phyloP scores from a whole-genome alignment of 2,888 invertebrate species.

The Mesodorylaimus sp. region DNA sequence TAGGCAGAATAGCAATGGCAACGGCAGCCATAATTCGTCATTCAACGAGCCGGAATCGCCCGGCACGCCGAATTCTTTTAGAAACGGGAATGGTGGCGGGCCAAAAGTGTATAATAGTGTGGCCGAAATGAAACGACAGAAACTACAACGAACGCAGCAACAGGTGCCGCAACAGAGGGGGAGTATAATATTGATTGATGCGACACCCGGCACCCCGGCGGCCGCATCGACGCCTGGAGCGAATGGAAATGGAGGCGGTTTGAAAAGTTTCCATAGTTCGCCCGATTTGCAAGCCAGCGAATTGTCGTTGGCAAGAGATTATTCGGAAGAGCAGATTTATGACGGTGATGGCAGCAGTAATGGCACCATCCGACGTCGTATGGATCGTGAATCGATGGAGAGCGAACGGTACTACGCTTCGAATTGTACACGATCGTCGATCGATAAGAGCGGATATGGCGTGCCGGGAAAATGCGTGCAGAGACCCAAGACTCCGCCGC shows the following conservation, averaged over 20 bases:
- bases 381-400: neutral
- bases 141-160: constrained; percentile 38
- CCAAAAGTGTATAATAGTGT: constrained; percentile 65
- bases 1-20: constrained; percentile 51
- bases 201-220: too few species aligned
- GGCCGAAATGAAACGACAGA: constrained; percentile 76
- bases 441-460: neutral
- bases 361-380: neutral
- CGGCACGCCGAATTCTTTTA: neutral
- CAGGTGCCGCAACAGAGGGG: constrained; percentile 8
- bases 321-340: neutral
- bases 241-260: too few species aligned
- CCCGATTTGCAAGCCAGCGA: constrained; percentile 18
- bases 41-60: neutral
- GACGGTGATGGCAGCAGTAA: neutral
- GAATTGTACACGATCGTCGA: neutral
- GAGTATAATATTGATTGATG: too few species aligned
- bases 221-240: too few species aligned
- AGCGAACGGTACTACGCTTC: neutral
- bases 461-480: neutral
- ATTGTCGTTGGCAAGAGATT: constrained; percentile 12
- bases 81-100: neutral
- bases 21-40: constrained; percentile 26
- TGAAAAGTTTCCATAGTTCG: constrained; percentile 17
- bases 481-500: constrained; percentile 46